Percentiles rank a stretch among this genome's conserved stretches.
These are phyloP conservation scores for Anoplopoma fimbria DNA, from an alignment of 2,113 vertebrate genomes.

Conservation along the genomic window DNA sequence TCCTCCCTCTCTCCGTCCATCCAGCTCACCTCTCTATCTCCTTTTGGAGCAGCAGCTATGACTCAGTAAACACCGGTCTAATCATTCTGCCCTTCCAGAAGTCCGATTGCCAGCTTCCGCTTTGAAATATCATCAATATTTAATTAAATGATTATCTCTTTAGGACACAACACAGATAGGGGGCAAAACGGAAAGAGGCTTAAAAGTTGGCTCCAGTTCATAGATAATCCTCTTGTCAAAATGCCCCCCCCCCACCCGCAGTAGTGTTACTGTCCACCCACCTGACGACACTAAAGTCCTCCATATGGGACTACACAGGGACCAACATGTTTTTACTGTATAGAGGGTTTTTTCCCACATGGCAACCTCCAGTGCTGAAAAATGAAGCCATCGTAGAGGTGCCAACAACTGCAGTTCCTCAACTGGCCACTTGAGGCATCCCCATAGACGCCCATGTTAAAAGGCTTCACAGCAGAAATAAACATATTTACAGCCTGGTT, in stretches of 20 bases:
- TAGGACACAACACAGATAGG: constrained; percentile 69
- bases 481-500: no score
- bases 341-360: background rate
- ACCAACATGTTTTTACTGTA: background rate
- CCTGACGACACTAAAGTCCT: constrained; percentile 53
- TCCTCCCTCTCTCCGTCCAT: background rate
- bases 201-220: constrained; percentile 66
- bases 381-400: background rate
- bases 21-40: constrained; percentile 7
- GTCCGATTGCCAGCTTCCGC: constrained; percentile 55
- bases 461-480: no score
- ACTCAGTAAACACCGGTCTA: constrained; percentile 47
- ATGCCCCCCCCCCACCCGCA: constrained; percentile 35
- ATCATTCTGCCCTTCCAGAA: constrained; percentile 52
- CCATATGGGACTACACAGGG: background rate
- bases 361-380: no score
- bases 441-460: no score
- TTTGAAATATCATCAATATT: constrained; percentile 81
- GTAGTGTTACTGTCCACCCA: constrained; percentile 46
- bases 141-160: constrained; percentile 77
- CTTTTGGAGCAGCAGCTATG: constrained; percentile 20
- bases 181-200: constrained; percentile 64
- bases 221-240: constrained; percentile 75
- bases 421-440: background rate
- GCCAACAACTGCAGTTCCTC: background rate